A percentile compares a stretch with the other conserved stretches of the same genome.
Conservation (phyloP, 2,113 vertebrate genomes). For the Narcine bancroftii region DNA sequence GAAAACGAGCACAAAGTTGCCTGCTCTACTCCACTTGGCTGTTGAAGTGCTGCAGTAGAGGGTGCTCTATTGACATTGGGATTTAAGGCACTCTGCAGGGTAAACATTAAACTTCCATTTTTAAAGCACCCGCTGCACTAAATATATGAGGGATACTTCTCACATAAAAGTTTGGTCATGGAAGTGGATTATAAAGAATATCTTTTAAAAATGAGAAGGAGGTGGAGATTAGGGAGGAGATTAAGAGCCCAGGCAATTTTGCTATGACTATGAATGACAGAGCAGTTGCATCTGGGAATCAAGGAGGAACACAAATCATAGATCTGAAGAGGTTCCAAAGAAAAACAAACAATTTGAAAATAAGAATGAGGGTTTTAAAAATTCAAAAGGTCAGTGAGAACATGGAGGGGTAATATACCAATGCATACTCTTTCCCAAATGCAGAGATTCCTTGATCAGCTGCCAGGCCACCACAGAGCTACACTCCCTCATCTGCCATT, state of each 20-base stretch:
- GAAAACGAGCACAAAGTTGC: neutral
- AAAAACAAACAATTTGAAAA: neutral
- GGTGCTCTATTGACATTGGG: neutral
- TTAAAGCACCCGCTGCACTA: neutral
- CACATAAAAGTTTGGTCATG: neutral
- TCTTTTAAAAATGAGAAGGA: neutral
- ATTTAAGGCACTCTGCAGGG: neutral
- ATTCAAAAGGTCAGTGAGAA: neutral
- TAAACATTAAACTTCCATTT: neutral
- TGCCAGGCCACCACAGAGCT: no score
- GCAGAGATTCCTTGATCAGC: no score
- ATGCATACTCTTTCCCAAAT: no score
- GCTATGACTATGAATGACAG: no score
- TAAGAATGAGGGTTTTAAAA: neutral
- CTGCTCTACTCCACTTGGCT: neutral
- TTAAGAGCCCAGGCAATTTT: no score
- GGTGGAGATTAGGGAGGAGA: neutral
- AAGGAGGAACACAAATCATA: neutral
- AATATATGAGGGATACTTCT: neutral
- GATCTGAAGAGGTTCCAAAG: neutral
- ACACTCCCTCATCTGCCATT: no score
- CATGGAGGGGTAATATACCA: neutral
- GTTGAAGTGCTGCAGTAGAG: neutral
- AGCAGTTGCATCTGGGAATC: neutral
- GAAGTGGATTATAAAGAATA: neutral